Percentiles rank a stretch among this genome's conserved stretches.
phyloP scores from a whole-genome alignment of 2,888 invertebrate genomes.

The Augiades crinisus region DNA sequence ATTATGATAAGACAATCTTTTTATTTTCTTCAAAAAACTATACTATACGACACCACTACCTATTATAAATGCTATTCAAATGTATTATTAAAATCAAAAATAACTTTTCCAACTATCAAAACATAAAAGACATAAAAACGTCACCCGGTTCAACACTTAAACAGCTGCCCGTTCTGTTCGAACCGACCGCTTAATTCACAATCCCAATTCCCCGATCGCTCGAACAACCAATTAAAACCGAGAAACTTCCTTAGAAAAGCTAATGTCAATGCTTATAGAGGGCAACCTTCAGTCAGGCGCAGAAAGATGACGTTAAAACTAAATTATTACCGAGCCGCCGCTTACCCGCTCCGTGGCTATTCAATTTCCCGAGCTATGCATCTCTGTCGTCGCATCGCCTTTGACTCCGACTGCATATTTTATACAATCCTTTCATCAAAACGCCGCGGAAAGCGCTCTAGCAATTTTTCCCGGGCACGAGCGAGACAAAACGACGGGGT shows the following conservation, averaged over 20 bases:
- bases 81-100: no score
- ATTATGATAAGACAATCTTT: no score
- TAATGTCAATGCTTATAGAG: constrained; percentile 29
- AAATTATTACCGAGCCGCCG: constrained; percentile 65
- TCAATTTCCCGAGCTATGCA: constrained; percentile 73
- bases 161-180: no score
- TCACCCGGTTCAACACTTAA: background rate
- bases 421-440: constrained; percentile 79
- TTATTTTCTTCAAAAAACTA: no score
- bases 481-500: constrained; percentile 76
- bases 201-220: constrained; percentile 42
- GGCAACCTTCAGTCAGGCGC: constrained; percentile 29
- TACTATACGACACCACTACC: no score
- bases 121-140: constrained; percentile 13
- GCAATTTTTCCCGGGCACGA: constrained; percentile 68
- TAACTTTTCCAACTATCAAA: no score
- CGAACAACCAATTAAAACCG: constrained; percentile 25
- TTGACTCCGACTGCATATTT: constrained; percentile 72
- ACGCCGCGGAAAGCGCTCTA: constrained; percentile 67
- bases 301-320: constrained; percentile 53
- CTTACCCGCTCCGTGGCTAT: constrained; percentile 57
- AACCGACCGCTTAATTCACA: constrained; percentile 27
- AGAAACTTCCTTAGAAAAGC: constrained; percentile 28
- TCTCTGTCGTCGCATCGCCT: constrained; percentile 67
- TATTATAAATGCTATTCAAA: no score